Base-by-base conservation (phyloP, 1,140 invertebrate species). In the Melipona quadrifasciata region DNA sequence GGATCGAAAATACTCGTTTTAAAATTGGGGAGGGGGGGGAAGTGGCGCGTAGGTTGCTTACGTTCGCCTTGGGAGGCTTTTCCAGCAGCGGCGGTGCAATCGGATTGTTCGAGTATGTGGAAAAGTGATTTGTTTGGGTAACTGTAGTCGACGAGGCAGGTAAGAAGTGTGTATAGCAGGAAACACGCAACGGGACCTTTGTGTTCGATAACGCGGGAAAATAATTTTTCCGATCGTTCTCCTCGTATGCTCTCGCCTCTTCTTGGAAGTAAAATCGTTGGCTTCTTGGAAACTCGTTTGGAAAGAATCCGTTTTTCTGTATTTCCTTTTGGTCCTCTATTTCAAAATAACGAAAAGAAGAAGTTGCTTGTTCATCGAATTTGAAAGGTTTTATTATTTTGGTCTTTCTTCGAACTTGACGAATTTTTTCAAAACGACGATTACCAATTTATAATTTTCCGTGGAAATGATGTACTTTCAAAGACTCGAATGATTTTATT, bases 61-160 rank as follows among this genome's bases (percentile, higher is more conserved):
- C 16, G 14, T 58, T 61, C 21, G 57, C 24, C 47, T 61, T 61
- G 6, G 12, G 8, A 1, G 34, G 39, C 31, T 47, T 61, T 65
- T 34, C 16, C 71, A 21, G 73, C 55, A 34, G 21, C 47, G 47
- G 34, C n/a, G 71, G 2, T 21, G 51, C 11, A 21, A 61, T 14
- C 19, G 51, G 72, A 51, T 17, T 74, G 72, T 21, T 31, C 19
- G 51, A 55, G 24, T 31, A 55, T 11, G 11, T 17, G 72, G 72
- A 74, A 74, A 74, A 74, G n/a, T 1, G 72, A 74, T 74, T 74
- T 31, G 72, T 55, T 74, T 74, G 70, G 39, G 39, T 71, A 73
- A 53, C 71, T 27, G 71, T 73, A 73, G 17, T 27, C 12, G n/a
- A 2, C 5, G 24, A 34, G 53, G n/a, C n/a, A 27, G 47, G 47